Evolutionary conservation across 2,888 invertebrate species (phyloP), one percentile per base, ranked within the genome.

Genomic region (Subacronicta megacephala): DNA sequence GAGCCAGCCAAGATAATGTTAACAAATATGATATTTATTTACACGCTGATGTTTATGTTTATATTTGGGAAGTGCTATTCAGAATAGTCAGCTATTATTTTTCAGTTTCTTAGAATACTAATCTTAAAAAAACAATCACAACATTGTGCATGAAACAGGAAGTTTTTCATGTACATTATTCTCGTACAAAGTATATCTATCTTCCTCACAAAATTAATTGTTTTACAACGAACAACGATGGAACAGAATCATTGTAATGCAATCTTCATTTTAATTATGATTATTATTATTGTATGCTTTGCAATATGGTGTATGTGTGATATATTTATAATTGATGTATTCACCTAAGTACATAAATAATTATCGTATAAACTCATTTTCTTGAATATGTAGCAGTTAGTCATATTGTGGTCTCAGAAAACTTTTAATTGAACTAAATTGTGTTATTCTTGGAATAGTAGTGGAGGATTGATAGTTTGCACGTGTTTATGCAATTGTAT

Each of bases 81-180:
- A 26, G 26, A 10, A 10, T 26, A 26, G 1, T 10, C 3, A 10
- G 10, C 9, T 10, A 3, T 20, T 20, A 23, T 23, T 26, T 23
- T 2, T 26, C 26, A 26, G 10, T 26, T 7, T 23, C 26, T 26
- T 26, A 3, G 2, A 0, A 26, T 10, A 2, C 9, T n/a, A 31
- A n/a, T 31, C 12, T 29, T 2, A 29, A 29, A 31, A 29, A 29
- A 10, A 26, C 26, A 26, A 58, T 55, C 58, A 69, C 58, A 75
- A 68, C 62, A 61, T 71, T 72, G 61, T 76, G 56, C 61, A 62
- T 26, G 74, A 58, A 70, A 69, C 80, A 82, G 81, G 84, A 83
- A 85, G 77, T 66, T 66, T 72, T 73, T 66, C 56, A 53, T 72
- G 71, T 72, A 78, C 80, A 77, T 80, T 81, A 75, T 70, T 77